A percentile compares a stretch with the other conserved stretches of the same genome.
Conservation (phyloP, 2,888 invertebrate genomes). For the Xestia c-nigrum region DNA sequence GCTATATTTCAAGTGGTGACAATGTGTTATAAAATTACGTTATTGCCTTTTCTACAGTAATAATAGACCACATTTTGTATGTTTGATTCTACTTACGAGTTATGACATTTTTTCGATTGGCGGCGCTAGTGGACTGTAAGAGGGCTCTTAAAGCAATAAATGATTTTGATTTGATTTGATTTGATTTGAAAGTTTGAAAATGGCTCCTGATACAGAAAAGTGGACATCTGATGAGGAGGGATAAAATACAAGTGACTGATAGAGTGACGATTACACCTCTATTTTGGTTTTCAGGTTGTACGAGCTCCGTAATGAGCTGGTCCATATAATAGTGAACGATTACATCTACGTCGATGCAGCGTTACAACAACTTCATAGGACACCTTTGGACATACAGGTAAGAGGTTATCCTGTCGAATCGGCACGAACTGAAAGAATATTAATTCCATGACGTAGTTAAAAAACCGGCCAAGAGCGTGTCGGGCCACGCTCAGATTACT, state of each 20-base stretch:
- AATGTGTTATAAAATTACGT: too few species aligned
- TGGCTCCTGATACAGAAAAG: background rate
- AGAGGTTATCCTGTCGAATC: background rate
- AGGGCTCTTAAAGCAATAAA: too few species aligned
- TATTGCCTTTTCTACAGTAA: too few species aligned
- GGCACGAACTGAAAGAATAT: background rate
- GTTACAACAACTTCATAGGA: constrained; percentile 61
- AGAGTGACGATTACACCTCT: background rate
- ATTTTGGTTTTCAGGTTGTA: constrained; percentile 69
- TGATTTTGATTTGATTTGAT: too few species aligned
- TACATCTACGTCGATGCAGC: constrained; percentile 76
- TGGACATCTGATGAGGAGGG: background rate
- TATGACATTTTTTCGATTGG: too few species aligned
- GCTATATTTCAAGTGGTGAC: too few species aligned
- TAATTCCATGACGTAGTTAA: too few species aligned
- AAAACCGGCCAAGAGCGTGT: too few species aligned
- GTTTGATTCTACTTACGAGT: too few species aligned
- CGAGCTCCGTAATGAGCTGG: constrained; percentile 75
- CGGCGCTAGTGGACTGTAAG: too few species aligned
- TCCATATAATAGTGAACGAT: constrained; percentile 75
- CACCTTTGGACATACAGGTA: constrained; percentile 74
- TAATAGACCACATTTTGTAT: too few species aligned
- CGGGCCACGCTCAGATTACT: too few species aligned
- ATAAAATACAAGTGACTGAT: background rate
- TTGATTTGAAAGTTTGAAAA: background rate